These are phyloP conservation scores for Bothrops jararaca DNA, from an alignment of 2,113 vertebrate genomes.

Conservation along the genomic window DNA sequence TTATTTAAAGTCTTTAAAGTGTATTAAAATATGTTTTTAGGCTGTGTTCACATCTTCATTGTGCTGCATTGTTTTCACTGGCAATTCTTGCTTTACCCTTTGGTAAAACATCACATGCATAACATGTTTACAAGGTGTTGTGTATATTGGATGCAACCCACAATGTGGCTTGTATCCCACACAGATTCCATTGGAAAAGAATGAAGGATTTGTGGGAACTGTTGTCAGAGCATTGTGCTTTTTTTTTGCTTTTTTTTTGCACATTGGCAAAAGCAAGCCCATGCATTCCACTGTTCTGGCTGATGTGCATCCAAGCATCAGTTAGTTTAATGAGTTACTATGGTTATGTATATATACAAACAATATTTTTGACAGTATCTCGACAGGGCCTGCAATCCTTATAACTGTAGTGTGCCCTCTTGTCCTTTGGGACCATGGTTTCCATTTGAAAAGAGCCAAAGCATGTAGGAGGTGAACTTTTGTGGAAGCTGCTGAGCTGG, in stretches of 20 bases:
- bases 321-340: neutral
- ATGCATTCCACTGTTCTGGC: neutral
- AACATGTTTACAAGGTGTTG: neutral
- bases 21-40: neutral
- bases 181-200: conserved; percentile 16
- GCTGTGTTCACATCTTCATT: neutral
- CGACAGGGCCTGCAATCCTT: conserved; percentile 19
- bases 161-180: conserved; percentile 1
- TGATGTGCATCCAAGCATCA: neutral
- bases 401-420: neutral
- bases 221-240: neutral
- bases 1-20: neutral
- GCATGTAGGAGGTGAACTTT: neutral
- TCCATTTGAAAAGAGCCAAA: neutral
- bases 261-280: neutral
- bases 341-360: neutral
- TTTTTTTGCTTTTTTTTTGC: neutral
- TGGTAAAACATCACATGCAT: neutral
- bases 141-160: neutral
- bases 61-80: neutral
- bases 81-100: neutral
- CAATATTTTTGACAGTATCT: neutral
- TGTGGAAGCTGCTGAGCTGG: neutral
- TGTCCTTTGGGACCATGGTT: conserved; percentile 29
- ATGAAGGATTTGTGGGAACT: conserved; percentile 18